Conservation (phyloP, 1,140 invertebrate species). For the Drosophila jambulina region DNA sequence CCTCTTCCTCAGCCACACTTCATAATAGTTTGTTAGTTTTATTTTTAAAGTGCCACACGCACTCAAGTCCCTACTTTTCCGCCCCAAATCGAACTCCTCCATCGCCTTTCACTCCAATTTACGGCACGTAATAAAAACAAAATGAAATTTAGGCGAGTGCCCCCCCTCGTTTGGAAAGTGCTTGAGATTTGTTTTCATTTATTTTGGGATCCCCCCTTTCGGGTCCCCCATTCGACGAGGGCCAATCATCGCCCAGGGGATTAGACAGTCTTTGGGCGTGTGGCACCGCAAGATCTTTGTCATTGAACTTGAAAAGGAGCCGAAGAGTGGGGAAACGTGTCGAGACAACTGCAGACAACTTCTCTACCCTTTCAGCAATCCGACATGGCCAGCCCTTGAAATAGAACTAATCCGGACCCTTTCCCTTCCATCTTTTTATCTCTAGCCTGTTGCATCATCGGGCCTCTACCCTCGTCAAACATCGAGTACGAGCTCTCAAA, state of each 20-base stretch:
- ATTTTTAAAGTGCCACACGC: constrained; percentile 62
- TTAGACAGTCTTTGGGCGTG: constrained; percentile 62
- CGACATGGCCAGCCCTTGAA: constrained; percentile 44
- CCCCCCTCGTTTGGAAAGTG: constrained; percentile 53
- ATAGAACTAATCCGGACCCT: constrained; percentile 55
- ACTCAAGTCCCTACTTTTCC: neutral
- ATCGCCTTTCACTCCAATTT: constrained; percentile 50
- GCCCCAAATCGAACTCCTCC: constrained; percentile 7
- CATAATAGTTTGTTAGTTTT: constrained; percentile 52
- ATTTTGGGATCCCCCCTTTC: constrained; percentile 56
- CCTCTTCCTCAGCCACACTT: constrained; percentile 45
- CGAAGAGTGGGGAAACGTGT: constrained; percentile 29
- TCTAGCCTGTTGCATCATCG: constrained; percentile 67
- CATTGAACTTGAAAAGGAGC: constrained; percentile 77
- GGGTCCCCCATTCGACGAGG: constrained; percentile 23
- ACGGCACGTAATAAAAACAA: constrained; percentile 73
- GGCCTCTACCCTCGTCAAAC: constrained; percentile 66
- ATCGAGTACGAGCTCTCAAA: constrained; percentile 65
- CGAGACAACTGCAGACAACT: constrained; percentile 24
- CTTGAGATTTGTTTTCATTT: constrained; percentile 61
- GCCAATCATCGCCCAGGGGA: constrained; percentile 69
- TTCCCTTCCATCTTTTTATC: constrained; percentile 34
- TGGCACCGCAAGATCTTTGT: constrained; percentile 77
- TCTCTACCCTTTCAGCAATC: constrained; percentile 69
- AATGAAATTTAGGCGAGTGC: constrained; percentile 54